These are phyloP conservation scores for Ceuthmochares aereus DNA, from an alignment of 2,113 vertebrate species.

Conservation along the genomic window DNA sequence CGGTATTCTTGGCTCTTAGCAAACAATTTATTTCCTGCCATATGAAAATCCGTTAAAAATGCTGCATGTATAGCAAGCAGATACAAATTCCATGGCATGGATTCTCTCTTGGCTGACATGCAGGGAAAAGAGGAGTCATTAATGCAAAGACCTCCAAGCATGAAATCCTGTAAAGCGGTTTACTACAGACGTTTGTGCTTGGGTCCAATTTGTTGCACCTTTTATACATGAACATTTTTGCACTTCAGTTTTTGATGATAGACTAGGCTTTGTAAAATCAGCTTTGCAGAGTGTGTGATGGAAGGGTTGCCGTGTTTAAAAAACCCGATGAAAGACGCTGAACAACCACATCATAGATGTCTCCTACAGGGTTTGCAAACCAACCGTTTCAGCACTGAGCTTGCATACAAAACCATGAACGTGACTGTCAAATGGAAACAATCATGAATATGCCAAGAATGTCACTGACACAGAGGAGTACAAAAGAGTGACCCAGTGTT, in stretches of 20 bases:
- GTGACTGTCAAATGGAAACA: neutral
- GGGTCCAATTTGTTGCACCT: neutral
- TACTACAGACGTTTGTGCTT: neutral
- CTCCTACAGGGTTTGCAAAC: neutral
- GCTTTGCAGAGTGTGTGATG: neutral
- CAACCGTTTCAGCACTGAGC: neutral
- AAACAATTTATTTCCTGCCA: neutral
- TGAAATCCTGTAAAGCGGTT: neutral
- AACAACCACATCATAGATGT: neutral
- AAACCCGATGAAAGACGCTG: neutral
- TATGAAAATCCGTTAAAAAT: neutral
- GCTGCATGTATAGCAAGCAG: neutral
- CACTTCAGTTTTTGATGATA: neutral
- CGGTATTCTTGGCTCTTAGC: neutral
- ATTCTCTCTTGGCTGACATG: neutral
- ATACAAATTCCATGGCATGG: neutral
- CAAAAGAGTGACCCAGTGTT: neutral
- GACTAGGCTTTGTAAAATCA: neutral
- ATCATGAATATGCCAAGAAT: too few relatives aligned
- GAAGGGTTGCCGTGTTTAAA: neutral
- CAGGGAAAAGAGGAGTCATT: neutral
- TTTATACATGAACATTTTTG: neutral
- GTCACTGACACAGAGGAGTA: neutral
- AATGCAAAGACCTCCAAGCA: rapidly evolving
- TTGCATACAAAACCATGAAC: neutral